A percentile compares a stretch with the other conserved stretches of the same genome.
Conservation (phyloP, 2,113 vertebrate genomes). For the Murina feae region DNA sequence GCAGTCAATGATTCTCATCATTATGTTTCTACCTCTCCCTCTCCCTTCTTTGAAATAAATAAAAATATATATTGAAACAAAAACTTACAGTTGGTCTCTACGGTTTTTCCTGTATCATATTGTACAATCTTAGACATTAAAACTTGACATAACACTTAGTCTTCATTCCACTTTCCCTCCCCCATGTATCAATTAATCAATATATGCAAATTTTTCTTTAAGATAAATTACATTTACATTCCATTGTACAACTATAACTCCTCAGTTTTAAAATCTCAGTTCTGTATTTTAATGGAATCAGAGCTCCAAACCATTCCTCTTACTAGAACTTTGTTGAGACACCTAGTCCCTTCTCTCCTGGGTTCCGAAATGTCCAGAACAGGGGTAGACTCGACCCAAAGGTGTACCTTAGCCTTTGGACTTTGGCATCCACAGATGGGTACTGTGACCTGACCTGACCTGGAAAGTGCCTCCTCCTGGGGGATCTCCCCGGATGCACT, state of each 20-base stretch:
- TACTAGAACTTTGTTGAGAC: not conserved
- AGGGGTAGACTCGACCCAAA: not conserved
- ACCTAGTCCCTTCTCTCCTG: not conserved
- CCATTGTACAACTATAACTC: not conserved
- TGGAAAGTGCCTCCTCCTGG: not conserved
- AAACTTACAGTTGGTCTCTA: not conserved
- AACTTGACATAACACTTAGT: not conserved
- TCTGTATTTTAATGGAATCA: not conserved
- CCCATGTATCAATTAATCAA: not conserved
- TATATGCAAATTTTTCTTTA: not conserved
- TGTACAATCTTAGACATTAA: not conserved
- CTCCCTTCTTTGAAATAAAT: no score
- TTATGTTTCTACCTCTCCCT: no score
- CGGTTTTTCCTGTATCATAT: not conserved
- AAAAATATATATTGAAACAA: not conserved
- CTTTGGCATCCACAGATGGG: not conserved
- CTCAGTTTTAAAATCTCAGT: not conserved
- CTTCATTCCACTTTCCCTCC: not conserved
- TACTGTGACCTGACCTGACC: not conserved
- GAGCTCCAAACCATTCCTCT: not conserved
- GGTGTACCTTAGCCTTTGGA: not conserved
- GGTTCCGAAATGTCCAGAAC: not conserved
- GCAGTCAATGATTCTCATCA: no score
- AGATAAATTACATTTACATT: conserved; percentile 23
- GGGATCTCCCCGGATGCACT: not conserved